Base-by-base conservation (phyloP, 2,797 vertebrate species). In the Catostomus latipinnis region DNA sequence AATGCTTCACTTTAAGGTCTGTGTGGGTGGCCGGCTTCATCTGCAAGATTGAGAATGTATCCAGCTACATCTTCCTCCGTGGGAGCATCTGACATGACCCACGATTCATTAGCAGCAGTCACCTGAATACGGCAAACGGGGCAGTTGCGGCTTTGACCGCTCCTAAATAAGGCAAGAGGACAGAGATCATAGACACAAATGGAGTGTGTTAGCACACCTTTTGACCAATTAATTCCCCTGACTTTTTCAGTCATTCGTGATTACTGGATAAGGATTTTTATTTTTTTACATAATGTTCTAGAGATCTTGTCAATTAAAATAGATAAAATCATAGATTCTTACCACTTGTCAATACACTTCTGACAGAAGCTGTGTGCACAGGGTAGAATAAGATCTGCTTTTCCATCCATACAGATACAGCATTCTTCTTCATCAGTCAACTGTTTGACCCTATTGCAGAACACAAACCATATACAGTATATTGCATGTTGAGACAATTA, bases 311-410 rank as follows among this genome's bases (percentile, higher is more conserved):
- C 34, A 34, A 34, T 34, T 34, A 34, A 34, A 16, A 57, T 50
- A 8, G 6, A 56, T 34, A 14, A 10, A 22, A 61, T 16, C 48
- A 18, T 4, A 49, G 11, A 62, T 9, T 72, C 90, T 91, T 90
- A 98, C 98, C 98, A 99, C 90, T 97, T 98, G 88, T 99, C 98
- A 68, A 99, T 99, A 90, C 98, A 99, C 82, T 98, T 99, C 94
- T 99, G 98, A 90, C 98, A 99, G 92, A 99, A 99, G 90, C 94
- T 99, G 93, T 99, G 98, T 11, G 97, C 93, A 62, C 98, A 99
- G 0, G 98, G 98, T 74, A 99, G 92, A 85, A 99, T 99, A 50
- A 99, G 94, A 90, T 99, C 98, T 11, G 95, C 94, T 79, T 96
- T 96, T 0, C 96, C 95, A 14, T 99, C 98, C 97, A 99, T 99